Evolutionary conservation across 2,888 invertebrate species (phyloP), one percentile per base, ranked within the genome.

Genomic region (Pteria penguin): DNA sequence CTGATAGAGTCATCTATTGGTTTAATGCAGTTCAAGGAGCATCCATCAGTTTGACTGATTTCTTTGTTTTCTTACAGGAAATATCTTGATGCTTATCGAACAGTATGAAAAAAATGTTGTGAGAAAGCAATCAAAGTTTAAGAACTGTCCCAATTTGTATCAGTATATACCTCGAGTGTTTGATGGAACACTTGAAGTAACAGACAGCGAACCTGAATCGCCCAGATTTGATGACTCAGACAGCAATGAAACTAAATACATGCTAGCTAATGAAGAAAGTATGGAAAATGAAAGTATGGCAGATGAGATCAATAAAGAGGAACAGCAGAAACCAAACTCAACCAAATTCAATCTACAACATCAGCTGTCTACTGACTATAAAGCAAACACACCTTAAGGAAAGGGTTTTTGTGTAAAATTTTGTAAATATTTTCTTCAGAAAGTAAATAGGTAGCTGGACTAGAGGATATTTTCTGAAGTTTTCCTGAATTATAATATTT

Each of bases 331-430:
- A 58, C 22, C 24, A 58, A 18, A 24, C 22, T 24, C 5, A 24
- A 18, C 8, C 8, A 45, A 45, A 18, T 18, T 18, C 18, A 18
- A 8, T 18, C 11, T 45, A 14, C 66, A 69, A 14, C 75, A 61
- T 52, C 54, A 69, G 24, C 76, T 72, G 4, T 82, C 82, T 2
- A 57, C 73, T 8, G 84, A 86, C 67, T 84, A 86, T 67, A 86
- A 84, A 71, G 84, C 84, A 4, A 68, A 78, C 33, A 86, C 86
- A 58, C 84, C 86, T 14, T 84, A n/a, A n/a, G n/a, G n/a, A n/a
- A n/a, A n/a, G n/a, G n/a, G n/a, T n/a, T n/a, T n/a, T n/a, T n/a
- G n/a, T n/a, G n/a, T n/a, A n/a, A n/a, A n/a, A n/a, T n/a, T n/a
- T n/a, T n/a, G n/a, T n/a, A n/a, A n/a, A n/a, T n/a, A n/a, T n/a